A percentile compares a stretch with the other conserved stretches of the same genome.
These are phyloP conservation scores for Linnaemya tessellans DNA, from an alignment of 2,888 invertebrate species.

Conservation along the genomic window DNA sequence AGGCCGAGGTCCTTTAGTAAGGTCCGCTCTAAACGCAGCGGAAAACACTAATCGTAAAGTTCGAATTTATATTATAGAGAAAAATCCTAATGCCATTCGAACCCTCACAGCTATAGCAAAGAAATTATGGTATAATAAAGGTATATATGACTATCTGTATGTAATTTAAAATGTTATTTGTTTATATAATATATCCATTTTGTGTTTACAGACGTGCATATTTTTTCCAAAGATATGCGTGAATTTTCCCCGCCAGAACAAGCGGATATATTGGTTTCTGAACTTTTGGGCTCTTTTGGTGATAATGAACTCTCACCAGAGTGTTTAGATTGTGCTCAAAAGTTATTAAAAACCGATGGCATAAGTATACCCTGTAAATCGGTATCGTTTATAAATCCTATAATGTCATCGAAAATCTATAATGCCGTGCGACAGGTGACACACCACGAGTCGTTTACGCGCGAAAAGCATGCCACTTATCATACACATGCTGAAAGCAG, in stretches of 20 bases:
- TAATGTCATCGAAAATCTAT: conserved; percentile 95
- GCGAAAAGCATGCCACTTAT: conserved; percentile 76
- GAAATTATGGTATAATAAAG: conserved; percentile 89
- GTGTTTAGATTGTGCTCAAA: conserved; percentile 96
- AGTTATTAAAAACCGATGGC: conserved; percentile 92
- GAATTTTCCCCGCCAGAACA: conserved; percentile 91
- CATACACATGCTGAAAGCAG: conserved; percentile 88
- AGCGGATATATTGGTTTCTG: conserved; percentile 98
- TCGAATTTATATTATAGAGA: conserved; percentile 97
- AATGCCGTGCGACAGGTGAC: conserved; percentile 86
- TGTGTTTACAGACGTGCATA: conserved; percentile 85
- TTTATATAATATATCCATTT: background rate
- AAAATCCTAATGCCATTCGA: conserved; percentile 97
- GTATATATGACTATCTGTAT: conserved; percentile 71
- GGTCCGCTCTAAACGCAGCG: conserved; percentile 92
- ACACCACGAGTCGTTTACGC: conserved; percentile 75
- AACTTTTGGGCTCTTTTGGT: conserved; percentile 97
- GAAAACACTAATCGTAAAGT: conserved; percentile 88
- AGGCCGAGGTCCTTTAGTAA: conserved; percentile 96
- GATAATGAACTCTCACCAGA: conserved; percentile 99
- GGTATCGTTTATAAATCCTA: conserved; percentile 94
- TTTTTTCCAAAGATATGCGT: conserved; percentile 94
- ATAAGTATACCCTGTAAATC: conserved; percentile 96
- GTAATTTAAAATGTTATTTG: background rate
- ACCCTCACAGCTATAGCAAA: conserved; percentile 90